These are phyloP conservation scores for Lycaon pictus DNA, from an alignment of 2,113 vertebrate genomes.

Conservation along the genomic window DNA sequence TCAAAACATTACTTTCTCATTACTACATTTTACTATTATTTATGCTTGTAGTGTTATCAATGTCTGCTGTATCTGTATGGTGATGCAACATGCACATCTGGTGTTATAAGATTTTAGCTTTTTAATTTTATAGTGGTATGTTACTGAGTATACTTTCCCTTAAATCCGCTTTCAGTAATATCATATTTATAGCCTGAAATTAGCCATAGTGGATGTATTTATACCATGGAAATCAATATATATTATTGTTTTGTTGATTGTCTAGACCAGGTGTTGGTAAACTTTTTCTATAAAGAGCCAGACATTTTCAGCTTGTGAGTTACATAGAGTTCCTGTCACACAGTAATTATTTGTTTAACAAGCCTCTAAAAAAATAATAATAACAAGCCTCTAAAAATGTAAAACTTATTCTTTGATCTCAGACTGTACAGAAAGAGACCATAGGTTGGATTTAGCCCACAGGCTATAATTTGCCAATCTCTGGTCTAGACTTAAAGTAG, in stretches of 20 bases:
- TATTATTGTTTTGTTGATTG: not conserved
- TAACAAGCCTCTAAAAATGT: not conserved
- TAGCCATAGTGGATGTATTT: not conserved
- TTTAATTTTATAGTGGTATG: not conserved
- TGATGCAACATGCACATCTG: not conserved
- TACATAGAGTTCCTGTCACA: not conserved
- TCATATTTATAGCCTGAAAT: not conserved
- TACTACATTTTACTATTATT: not conserved
- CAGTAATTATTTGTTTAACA: not conserved
- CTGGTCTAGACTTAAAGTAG: not conserved
- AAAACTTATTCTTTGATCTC: not conserved
- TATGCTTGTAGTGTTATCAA: not conserved
- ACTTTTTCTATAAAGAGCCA: not conserved
- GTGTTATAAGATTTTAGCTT: not conserved
- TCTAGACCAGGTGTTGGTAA: not conserved
- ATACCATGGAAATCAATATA: not conserved
- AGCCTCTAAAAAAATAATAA: not conserved
- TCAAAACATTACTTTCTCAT: not conserved
- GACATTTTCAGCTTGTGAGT: not conserved
- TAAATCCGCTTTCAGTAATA: not conserved
- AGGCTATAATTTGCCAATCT: not conserved
- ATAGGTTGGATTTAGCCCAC: not conserved
- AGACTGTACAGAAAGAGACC: not conserved
- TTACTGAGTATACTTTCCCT: not conserved
- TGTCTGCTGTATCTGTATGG: not conserved